phyloP scores from a whole-genome alignment of 2,797 vertebrate genomes.

The Trichosurus vulpecula region DNA sequence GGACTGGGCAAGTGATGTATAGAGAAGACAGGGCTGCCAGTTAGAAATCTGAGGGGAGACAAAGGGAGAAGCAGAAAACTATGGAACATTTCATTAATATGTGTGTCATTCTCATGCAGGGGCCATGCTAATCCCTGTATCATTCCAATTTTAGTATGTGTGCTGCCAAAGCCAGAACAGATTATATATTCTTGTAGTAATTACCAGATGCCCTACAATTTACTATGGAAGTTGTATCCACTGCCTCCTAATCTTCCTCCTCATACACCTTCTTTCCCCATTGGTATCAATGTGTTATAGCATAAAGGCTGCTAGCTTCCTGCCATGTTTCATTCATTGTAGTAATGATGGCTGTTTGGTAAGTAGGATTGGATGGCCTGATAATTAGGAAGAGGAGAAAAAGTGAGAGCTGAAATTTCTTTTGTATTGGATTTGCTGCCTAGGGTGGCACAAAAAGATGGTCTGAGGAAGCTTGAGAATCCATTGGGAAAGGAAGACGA shows the following conservation, averaged over 20 bases:
- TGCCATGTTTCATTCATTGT: neutral
- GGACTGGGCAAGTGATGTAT: slow-evolving; percentile 86
- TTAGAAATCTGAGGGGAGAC: neutral
- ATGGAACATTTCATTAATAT: neutral
- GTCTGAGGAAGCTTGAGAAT: neutral
- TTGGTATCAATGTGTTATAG: neutral
- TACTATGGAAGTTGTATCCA: neutral
- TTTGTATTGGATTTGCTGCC: neutral
- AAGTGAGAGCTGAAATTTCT: neutral
- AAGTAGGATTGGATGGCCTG: neutral
- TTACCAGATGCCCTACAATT: neutral
- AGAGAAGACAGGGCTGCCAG: neutral
- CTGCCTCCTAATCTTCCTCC: neutral
- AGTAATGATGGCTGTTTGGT: neutral
- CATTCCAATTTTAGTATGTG: neutral
- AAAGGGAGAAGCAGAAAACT: slow-evolving; percentile 11
- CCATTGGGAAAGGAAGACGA: neutral
- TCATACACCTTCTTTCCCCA: neutral
- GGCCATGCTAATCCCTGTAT: neutral
- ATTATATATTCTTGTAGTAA: neutral
- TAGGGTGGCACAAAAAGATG: neutral
- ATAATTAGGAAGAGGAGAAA: neutral
- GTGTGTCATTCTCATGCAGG: neutral
- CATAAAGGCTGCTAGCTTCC: neutral
- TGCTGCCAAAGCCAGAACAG: neutral